Base-by-base conservation (phyloP, 2,113 vertebrate species). In the Protobothrops flavoviridis region DNA sequence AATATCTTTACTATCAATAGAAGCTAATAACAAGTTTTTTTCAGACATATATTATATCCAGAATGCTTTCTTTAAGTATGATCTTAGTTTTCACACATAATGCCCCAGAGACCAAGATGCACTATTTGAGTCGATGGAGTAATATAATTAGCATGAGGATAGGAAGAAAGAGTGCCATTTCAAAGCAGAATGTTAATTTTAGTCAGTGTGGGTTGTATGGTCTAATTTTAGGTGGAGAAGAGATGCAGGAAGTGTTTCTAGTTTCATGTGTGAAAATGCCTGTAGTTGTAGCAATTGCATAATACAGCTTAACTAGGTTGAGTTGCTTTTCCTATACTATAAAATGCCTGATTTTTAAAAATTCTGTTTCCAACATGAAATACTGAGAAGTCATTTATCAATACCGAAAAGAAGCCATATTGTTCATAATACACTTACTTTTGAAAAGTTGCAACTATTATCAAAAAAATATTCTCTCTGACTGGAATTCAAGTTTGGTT, bases 341-440 rank as follows among this genome's bases (percentile, higher is more conserved):
- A 93, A 93, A 89, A 94, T 89, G 81, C 69, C 90, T 95, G 92
- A 94, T 95, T 96, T 95, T 92, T 53, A 39, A 85, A 45, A 23
- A 86, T 17, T 95, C n/a, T 93, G 29, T 74, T 96, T 93, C 94
- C 95, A 93, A 92, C 74, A 96, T 95, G 89, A 93, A 96, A 92
- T 94, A 94, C 56, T 94, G 93, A 96, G 95, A 95, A 96, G 93
- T 81, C 95, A 93, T 97, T 97, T 97, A 96, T 87, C 94, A 91
- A 93, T 95, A 95, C 95, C 96, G 94, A 95, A 96, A 98, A 96
- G 93, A 94, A 97, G 97, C 93, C 61, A 94, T 89, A 96, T 39
- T 97, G 96, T 94, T 93, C 86, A 88, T 95, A 96, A 96, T 94
- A 96, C 94, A 90, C 39, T 43, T 91, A 90, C 96, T 52, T 96